phyloP scores from a whole-genome alignment of 2,797 vertebrate genomes.

The Iguana delicatissima region DNA sequence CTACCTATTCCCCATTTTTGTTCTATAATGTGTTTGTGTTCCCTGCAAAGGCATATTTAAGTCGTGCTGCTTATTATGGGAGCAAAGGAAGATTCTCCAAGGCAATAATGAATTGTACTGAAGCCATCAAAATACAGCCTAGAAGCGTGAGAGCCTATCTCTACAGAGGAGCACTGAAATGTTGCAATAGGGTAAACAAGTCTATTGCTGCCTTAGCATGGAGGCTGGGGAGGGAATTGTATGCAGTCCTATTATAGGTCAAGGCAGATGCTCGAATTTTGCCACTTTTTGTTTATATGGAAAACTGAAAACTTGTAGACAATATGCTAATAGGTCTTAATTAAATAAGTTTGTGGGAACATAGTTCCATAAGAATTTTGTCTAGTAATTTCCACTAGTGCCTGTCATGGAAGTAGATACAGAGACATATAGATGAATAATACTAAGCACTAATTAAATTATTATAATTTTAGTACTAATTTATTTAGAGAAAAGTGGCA shows the following conservation, averaged over 20 bases:
- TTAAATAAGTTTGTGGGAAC: neutral
- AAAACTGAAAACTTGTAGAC: neutral
- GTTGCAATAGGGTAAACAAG: conserved; percentile 77
- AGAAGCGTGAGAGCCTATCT: conserved; percentile 78
- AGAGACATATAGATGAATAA: neutral
- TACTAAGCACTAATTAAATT: neutral
- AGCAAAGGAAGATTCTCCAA: conserved; percentile 82
- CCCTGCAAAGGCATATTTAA: conserved; percentile 81
- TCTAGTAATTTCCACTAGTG: neutral
- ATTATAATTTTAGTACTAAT: neutral
- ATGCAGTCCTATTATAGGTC: neutral
- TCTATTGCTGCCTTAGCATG: conserved; percentile 1
- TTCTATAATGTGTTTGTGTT: neutral
- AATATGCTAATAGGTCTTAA: conserved; percentile 2
- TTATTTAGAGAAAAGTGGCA: neutral
- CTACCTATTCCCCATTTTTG: neutral
- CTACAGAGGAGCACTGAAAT: conserved; percentile 84
- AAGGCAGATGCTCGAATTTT: neutral
- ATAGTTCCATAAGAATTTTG: neutral
- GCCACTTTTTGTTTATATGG: neutral
- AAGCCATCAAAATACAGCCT: conserved; percentile 82
- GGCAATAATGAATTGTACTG: conserved; percentile 85
- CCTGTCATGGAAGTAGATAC: neutral
- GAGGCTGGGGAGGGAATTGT: neutral
- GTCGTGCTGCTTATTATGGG: conserved; percentile 81